Evolutionary conservation across 2,113 vertebrate genomes (phyloP), one percentile per base, ranked within the genome.

Genomic region (Muntiacus reevesi): DNA sequence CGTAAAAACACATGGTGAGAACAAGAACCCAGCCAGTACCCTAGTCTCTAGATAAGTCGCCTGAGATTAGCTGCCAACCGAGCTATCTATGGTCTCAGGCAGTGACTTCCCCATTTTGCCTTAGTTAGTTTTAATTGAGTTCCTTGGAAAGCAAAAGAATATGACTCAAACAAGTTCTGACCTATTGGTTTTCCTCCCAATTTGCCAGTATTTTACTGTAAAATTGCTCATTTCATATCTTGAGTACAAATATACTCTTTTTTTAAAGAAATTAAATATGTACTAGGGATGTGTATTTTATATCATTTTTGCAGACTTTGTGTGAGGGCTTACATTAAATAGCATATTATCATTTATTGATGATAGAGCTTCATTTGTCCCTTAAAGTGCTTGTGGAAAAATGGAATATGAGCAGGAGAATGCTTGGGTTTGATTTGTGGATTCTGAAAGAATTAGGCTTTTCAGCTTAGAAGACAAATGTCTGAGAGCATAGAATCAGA

Each of bases 101-200:
- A 87, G 13, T 28, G 45, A 15, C 47, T 86, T 91, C 54, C 40
- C 10, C 16, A 52, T 50, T 50, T 36, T 86, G 59, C 57, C 28
- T 57, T 86, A 27, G 14, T 60, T 86, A 60, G 1, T 96, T 94
- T 62, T 54, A 89, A 71, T 57, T 74, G 60, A 96, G 55, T 92
- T 97, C 57, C 52, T 71, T 30, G 57, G 33, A 57, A 95, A 95
- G 93, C 60, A 94, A 81, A 90, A 95, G 25, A 93, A 62, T 84
- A 54, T 83, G 87, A 79, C 52, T 90, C 40, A 52, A 30, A 64
- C 30, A 36, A 78, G 45, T 3, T 96, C 57, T 93, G 91, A 93
- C n/a, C 52, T 81, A 87, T 36, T 7, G 25, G 21, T 84, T 52
- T 71, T 33, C 57, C 13, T 57, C 30, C 27, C 4, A 25, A 12